Evolutionary conservation across 2,113 vertebrate genomes (phyloP).

Genomic region (Seriola quinqueradiata): DNA sequence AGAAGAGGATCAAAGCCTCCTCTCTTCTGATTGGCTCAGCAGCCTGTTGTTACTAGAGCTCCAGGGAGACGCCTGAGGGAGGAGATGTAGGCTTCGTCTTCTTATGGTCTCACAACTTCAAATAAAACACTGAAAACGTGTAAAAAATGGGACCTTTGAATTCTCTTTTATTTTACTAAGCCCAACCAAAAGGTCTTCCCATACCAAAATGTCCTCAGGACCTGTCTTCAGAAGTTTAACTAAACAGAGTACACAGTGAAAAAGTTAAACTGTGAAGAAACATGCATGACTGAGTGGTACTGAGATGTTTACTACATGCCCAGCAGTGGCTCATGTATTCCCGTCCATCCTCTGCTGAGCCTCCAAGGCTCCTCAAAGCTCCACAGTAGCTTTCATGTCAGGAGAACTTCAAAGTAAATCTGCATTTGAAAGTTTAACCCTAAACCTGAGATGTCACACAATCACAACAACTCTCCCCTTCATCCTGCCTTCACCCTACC

Average conservation of each 20-base stretch:
- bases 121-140: no score
- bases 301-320: slow-evolving; percentile 6
- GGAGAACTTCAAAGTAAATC: slow-evolving; percentile 46
- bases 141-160: no score
- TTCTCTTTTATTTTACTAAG: no score
- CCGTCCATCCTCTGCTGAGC: neutral
- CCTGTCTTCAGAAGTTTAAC: neutral
- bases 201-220: neutral
- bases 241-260: neutral
- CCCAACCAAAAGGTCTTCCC: neutral
- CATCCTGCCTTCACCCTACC: neutral
- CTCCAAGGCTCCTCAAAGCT: slow-evolving; percentile 40
- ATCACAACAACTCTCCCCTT: slow-evolving; percentile 26
- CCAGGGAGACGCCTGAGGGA: no score
- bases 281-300: neutral
- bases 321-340: slow-evolving; percentile 10
- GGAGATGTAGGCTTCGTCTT: no score
- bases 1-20: no score
- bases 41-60: no score
- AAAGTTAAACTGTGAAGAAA: slow-evolving; percentile 1
- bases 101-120: no score
- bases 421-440: slow-evolving; percentile 45
- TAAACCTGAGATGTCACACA: slow-evolving; percentile 43
- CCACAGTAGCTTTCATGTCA: slow-evolving; percentile 46
- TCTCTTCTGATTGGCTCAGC: no score